These are phyloP conservation scores for Lerista edwardsae DNA, from an alignment of 2,797 vertebrate genomes.

Conservation along the genomic window DNA sequence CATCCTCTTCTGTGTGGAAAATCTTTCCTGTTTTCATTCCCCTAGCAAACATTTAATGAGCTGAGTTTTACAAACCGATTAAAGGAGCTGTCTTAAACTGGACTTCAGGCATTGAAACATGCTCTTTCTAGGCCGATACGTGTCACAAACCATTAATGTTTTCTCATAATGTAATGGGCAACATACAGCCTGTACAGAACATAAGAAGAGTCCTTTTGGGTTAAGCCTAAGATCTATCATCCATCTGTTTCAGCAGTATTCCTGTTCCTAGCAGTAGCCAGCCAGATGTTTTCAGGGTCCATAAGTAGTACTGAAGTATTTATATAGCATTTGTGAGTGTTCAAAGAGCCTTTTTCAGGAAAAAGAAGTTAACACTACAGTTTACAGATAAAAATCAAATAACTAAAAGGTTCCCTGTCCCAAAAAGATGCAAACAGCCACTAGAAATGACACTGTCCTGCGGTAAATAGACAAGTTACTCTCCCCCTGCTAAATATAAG, in stretches of 20 bases:
- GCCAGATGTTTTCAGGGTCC: background rate
- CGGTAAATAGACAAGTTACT: too few species aligned
- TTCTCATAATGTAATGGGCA: background rate
- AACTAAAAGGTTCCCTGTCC: too few species aligned
- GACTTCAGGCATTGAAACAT: background rate
- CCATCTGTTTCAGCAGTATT: background rate
- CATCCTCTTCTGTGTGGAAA: conserved; percentile 70
- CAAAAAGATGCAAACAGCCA: too few species aligned
- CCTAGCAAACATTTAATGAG: conserved; percentile 69
- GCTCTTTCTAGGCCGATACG: background rate
- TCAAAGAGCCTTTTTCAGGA: too few species aligned
- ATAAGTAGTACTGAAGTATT: background rate
- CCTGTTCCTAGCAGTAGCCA: background rate
- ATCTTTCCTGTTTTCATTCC: conserved; percentile 72
- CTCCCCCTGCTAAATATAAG: too few species aligned
- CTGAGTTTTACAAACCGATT: conserved; percentile 62
- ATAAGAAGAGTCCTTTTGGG: background rate
- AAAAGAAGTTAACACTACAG: too few species aligned
- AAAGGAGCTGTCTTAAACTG: conserved; percentile 45
- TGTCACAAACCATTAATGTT: background rate
- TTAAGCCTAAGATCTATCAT: background rate
- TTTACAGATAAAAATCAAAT: too few species aligned
- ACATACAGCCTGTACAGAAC: background rate
- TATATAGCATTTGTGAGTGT: too few species aligned
- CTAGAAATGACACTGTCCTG: too few species aligned